Percentiles rank a stretch among this genome's conserved stretches.
These are phyloP conservation scores for Xiphophorus maculatus DNA, from an alignment of 2,113 vertebrate genomes.

Conservation along the genomic window DNA sequence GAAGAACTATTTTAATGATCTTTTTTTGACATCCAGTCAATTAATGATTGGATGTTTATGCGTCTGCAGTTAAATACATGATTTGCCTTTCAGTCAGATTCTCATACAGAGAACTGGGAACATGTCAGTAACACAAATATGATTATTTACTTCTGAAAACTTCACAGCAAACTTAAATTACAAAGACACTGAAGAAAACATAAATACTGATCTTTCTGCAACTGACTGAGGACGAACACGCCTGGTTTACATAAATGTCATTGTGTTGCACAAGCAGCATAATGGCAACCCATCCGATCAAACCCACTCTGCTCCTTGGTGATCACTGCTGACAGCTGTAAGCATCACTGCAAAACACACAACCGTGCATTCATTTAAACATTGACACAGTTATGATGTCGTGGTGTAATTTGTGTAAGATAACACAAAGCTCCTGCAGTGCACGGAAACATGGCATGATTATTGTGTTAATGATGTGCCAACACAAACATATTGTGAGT, in stretches of 20 bases:
- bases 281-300: too few relatives aligned
- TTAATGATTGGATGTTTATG: background rate
- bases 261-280: too few relatives aligned
- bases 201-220: background rate
- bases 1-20: background rate
- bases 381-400: background rate
- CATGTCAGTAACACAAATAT: background rate
- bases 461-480: conserved; percentile 6
- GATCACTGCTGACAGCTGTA: background rate
- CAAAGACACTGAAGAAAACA: background rate
- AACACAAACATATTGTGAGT: conserved; percentile 3
- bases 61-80: background rate
- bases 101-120: background rate
- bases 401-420: conserved; percentile 29
- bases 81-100: background rate
- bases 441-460: conserved; percentile 8
- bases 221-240: background rate
- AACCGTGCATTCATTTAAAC: background rate
- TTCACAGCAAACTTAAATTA: too few relatives aligned
- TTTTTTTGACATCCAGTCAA: background rate
- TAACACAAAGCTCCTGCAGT: conserved; percentile 4
- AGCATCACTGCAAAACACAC: background rate
- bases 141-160: background rate
- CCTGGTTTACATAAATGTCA: background rate
- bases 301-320: too few relatives aligned